Conservation (phyloP, 2,888 invertebrate genomes). For the Trilocha varians region DNA sequence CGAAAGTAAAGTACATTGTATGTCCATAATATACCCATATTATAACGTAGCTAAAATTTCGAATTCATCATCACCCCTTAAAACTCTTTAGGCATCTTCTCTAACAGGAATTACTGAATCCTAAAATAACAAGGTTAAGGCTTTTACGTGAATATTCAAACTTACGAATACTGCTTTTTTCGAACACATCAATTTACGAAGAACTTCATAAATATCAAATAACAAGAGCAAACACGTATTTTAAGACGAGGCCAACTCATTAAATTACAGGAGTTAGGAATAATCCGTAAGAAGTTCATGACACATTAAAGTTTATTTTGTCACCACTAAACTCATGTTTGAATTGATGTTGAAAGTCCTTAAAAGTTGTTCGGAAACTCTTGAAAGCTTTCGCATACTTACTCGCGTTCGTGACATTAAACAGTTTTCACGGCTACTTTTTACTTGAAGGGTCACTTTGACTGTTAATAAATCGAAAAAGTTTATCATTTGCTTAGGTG, state of each 20-base stretch:
- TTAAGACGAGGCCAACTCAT: too few species aligned
- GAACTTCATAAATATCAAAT: too few species aligned
- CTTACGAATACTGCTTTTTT: too few species aligned
- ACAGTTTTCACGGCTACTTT: slow-evolving; percentile 1
- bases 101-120: too few species aligned
- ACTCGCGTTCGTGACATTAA: slow-evolving; percentile 8
- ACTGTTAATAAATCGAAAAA: neutral
- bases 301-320: slow-evolving; percentile 16
- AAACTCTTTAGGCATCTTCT: too few species aligned
- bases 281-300: slow-evolving; percentile 2
- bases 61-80: too few species aligned
- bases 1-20: neutral
- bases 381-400: slow-evolving; percentile 20
- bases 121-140: too few species aligned
- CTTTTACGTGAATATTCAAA: too few species aligned
- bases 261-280: neutral
- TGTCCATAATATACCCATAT: too few species aligned
- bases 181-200: too few species aligned
- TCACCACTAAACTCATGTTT: slow-evolving; percentile 20
- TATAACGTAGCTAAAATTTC: too few species aligned
- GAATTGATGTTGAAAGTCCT: slow-evolving; percentile 24
- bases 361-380: slow-evolving; percentile 17
- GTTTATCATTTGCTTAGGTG: neutral
- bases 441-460: neutral
- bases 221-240: too few species aligned